Evolutionary conservation across 2,888 invertebrate species (phyloP).

Genomic region (Cataglyphis livida): DNA sequence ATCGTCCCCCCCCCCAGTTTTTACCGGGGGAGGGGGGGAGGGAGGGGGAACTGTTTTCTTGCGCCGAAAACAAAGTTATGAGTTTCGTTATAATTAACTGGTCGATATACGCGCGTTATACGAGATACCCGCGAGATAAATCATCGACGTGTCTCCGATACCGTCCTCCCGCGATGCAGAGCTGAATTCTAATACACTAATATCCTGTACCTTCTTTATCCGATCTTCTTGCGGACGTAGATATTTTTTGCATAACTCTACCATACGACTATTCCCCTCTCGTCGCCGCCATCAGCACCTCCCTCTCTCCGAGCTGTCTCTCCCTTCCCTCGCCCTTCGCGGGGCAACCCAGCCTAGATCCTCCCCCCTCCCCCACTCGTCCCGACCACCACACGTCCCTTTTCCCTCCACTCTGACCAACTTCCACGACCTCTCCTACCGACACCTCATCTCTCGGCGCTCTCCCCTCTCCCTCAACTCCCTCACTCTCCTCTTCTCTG

Average conservation of each 20-base stretch:
- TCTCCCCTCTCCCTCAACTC: conserved; percentile 43
- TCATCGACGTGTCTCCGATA: conserved; percentile 10
- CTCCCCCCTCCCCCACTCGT: conserved; percentile 43
- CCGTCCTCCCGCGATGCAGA: background rate
- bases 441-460: conserved; percentile 63
- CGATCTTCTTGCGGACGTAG: conserved; percentile 62
- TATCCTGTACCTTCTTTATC: conserved; percentile 59
- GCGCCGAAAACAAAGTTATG: background rate
- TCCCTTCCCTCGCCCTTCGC: conserved; percentile 59
- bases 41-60: background rate
- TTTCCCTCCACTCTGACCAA: conserved; percentile 62
- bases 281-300: conserved; percentile 69
- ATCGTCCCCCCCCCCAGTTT: background rate
- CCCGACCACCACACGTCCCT: conserved; percentile 43
- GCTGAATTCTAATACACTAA: conserved; percentile 55
- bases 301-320: conserved; percentile 54
- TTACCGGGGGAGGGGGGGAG: too few relatives aligned
- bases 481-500: background rate
- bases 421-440: conserved; percentile 64
- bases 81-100: conserved; percentile 14
- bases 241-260: conserved; percentile 71
- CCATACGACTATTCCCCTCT: conserved; percentile 59
- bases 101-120: background rate
- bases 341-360: conserved; percentile 61
- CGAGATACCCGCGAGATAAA: conserved; percentile 21